Percentiles rank a stretch among this genome's conserved stretches.
Conservation (phyloP, 2,113 vertebrate species). For the Poecile atricapillus region DNA sequence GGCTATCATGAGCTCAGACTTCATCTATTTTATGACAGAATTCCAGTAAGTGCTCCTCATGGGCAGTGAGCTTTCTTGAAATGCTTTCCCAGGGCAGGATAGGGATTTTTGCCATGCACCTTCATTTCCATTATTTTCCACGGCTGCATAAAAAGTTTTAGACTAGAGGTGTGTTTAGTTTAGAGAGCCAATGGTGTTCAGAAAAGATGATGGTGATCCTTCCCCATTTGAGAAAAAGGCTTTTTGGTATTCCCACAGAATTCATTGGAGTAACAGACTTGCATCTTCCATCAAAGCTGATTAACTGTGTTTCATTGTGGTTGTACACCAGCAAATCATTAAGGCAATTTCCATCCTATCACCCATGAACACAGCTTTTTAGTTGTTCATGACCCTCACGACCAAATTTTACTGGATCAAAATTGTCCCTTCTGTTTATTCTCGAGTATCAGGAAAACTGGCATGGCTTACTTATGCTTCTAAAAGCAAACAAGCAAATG, state of each 20-base stretch:
- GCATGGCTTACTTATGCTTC: background rate
- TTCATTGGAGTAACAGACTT: background rate
- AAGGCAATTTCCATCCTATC: background rate
- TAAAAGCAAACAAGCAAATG: slow-evolving; percentile 9
- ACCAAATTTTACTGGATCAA: background rate
- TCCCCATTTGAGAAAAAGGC: background rate
- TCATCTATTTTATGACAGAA: background rate
- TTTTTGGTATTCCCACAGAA: background rate
- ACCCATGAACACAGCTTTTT: background rate
- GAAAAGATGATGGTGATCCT: background rate
- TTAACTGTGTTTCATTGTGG: background rate
- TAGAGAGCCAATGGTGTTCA: background rate
- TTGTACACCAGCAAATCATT: background rate
- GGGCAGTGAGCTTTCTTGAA: background rate
- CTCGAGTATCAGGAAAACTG: background rate
- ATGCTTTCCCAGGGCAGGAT: background rate
- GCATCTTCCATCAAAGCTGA: background rate
- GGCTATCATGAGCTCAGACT: background rate
- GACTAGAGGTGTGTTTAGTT: background rate
- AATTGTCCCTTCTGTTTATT: background rate
- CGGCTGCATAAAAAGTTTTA: background rate
- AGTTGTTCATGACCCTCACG: background rate
- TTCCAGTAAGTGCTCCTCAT: background rate
- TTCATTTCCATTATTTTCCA: background rate
- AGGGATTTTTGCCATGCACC: background rate